Evolutionary conservation across 2,888 invertebrate genomes (phyloP).

Genomic region (Plusia festucae): DNA sequence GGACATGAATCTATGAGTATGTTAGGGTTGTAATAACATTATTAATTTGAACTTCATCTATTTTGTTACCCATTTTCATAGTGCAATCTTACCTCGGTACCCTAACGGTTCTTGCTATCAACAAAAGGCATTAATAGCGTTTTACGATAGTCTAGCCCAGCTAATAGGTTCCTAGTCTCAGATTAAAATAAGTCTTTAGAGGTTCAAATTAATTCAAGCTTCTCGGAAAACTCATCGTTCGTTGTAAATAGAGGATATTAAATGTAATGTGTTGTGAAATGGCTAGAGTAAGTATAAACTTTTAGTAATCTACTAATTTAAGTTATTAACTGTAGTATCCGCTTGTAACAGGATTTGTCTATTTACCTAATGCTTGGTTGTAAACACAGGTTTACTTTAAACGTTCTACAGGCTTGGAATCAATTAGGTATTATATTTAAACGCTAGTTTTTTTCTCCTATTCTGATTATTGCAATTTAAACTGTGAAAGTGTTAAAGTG

Average conservation of each 20-base stretch:
- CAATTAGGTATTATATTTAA: too few species aligned
- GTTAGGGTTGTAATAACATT: not conserved
- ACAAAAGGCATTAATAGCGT: constrained; percentile 48
- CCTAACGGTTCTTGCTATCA: constrained; percentile 45
- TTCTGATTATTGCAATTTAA: too few species aligned
- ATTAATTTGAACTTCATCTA: not conserved
- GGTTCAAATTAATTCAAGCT: constrained; percentile 32
- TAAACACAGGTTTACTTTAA: not conserved
- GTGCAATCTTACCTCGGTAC: constrained; percentile 36
- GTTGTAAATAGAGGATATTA: constrained; percentile 1
- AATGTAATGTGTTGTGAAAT: not conserved
- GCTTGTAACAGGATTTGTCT: not conserved
- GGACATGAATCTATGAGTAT: not conserved
- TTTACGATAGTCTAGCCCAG: constrained; percentile 52
- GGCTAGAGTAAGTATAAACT: not conserved
- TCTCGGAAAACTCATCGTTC: constrained; percentile 3
- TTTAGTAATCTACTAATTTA: not conserved
- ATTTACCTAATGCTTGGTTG: not conserved
- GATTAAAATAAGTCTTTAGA: constrained; percentile 45
- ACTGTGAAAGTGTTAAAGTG: too few species aligned
- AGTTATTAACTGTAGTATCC: constrained; percentile 1
- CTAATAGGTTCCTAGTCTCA: constrained; percentile 43
- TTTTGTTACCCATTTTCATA: constrained; percentile 21
- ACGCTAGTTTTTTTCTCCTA: too few species aligned
- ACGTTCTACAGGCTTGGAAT: not conserved